Evolutionary conservation across 53 echinoderm and acorn worm species (phyloP), one percentile per base, ranked within the genome.

Genomic region (Glandiceps talaboti): DNA sequence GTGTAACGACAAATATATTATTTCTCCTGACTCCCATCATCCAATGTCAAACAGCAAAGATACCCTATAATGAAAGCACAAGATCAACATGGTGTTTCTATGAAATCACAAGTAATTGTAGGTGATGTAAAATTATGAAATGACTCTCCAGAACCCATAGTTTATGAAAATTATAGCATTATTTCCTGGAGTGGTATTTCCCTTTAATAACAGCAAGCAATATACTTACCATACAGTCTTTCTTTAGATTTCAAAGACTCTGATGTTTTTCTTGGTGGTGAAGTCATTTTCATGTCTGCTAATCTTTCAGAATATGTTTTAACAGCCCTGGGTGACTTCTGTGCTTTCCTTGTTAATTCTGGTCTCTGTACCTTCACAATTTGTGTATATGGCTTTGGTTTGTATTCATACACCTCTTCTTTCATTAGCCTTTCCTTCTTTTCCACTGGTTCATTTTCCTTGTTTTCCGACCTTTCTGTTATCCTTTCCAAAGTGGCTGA

Each of bases 281-380:
- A 26, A 1, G 77, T 29, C 27, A 27, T 75, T 10, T 79, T 79
- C 85, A 95, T 80, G 45, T 95, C 92, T 78, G 85, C 84, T 32
- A 95, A 84, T 88, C 90, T 90, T 45, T 95, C 96, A 1, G 89
- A 82, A 45, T 95, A 92, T 0, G 92, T 92, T 85, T 92, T 95
- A 33, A 78, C 72, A 45, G 74, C 84, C 86, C 85, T 82, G 32
- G 87, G 88, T n/a, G 85, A 76, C 30, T 33, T 26, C 26, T 73
- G 81, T 28, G 76, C 76, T 33, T 77, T 80, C 84, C 92, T 82
- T 30, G 93, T 92, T 30, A 83, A 90, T 81, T 86, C 87, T 76
- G 96, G 96, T 79, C 90, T 86, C 74, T 92, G 96, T 30, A 95
- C 85, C 74, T 87, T 83, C 33, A 92, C 96, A 31, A 95, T 31